Evolutionary conservation across 2,888 invertebrate genomes (phyloP), one percentile per base, ranked within the genome.

Genomic region (Luperina testacea): DNA sequence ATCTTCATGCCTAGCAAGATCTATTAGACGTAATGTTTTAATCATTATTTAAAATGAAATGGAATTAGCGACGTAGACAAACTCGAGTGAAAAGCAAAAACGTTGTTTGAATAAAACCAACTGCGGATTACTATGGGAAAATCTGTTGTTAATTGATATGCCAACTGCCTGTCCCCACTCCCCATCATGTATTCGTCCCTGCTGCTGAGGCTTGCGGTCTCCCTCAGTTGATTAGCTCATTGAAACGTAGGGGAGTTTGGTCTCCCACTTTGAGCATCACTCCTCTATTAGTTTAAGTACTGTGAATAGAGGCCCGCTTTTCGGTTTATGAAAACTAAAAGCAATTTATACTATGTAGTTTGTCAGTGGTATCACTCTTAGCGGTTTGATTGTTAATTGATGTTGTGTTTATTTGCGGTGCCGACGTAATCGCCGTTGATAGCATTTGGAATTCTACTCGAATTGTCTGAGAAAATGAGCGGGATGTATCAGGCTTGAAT

Each of bases 21-120:
- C 59, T 68, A 67, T 53, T 71, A 81, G 64, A 65, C 80, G 59
- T 74, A 72, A 84, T 87, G 87, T 87, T 88, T 84, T 78, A 84
- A 88, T 77, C 79, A 87, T 87, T 78, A 79, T 86, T 87, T 81
- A 80, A 84, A 80, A 79, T 77, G 63, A 77, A 77, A 77, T 78
- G 51, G 48, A 85, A 84, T 85, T 80, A 86, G 73, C 73, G 63
- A 71, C 73, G 67, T 72, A 81, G 68, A 72, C 63, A 73, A 83
- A 83, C 61, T 78, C 78, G 63, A 81, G 85, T 85, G 85, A 76
- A 86, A 86, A 75, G 63, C 51, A 59, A 53, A 68, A 61, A 71
- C 84, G 80, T 63, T 86, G 74, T 77, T 79, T 61, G 74, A 85
- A 80, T 82, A 82, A 77, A 85, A 71, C 63, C 27, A 45, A 75